phyloP scores from a whole-genome alignment of 2,797 vertebrate species.

The Rhyacichthys aspro region DNA sequence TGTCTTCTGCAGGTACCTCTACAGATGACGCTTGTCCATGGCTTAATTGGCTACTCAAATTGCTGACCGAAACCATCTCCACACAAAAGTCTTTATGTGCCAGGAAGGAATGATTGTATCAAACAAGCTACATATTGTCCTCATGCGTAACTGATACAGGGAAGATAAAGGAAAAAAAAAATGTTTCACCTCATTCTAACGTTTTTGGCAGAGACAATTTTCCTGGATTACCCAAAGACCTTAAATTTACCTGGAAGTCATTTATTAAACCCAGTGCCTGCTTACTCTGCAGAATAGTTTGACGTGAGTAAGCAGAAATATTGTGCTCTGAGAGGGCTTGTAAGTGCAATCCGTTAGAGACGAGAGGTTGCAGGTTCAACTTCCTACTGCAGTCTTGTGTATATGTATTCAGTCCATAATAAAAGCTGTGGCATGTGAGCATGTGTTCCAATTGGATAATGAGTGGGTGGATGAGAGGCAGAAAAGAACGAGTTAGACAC shows the following conservation, averaged over 20 bases:
- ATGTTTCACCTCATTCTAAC: conserved; percentile 5
- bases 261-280: conserved; percentile 37
- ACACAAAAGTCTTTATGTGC: conserved; percentile 40
- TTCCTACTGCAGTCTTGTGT: conserved; percentile 53
- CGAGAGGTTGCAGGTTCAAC: conserved; percentile 37
- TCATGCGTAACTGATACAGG: conserved; percentile 60
- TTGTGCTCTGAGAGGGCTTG: conserved; percentile 34
- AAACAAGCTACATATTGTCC: conserved; percentile 66
- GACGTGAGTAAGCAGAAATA: conserved; percentile 12
- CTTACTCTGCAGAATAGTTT: conserved; percentile 36
- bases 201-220: conserved; percentile 9
- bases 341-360: conserved; percentile 25
- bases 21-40: conserved; percentile 19
- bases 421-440: conserved; percentile 58
- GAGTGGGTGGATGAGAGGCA: conserved; percentile 75
- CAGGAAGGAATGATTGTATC: conserved; percentile 50
- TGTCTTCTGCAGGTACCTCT: conserved; percentile 43
- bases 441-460: conserved; percentile 79
- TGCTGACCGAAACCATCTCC: conserved; percentile 49
- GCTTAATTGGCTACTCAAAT: conserved; percentile 51
- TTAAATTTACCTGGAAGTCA: conserved; percentile 29
- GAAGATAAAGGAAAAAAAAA: conserved; percentile 34
- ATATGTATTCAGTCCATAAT: conserved; percentile 66
- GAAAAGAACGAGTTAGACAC: conserved; percentile 70
- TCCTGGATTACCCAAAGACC: conserved; percentile 1